Evolutionary conservation across 2,113 vertebrate species (phyloP), one percentile per base, ranked within the genome.

Genomic region (Chauna torquata): DNA sequence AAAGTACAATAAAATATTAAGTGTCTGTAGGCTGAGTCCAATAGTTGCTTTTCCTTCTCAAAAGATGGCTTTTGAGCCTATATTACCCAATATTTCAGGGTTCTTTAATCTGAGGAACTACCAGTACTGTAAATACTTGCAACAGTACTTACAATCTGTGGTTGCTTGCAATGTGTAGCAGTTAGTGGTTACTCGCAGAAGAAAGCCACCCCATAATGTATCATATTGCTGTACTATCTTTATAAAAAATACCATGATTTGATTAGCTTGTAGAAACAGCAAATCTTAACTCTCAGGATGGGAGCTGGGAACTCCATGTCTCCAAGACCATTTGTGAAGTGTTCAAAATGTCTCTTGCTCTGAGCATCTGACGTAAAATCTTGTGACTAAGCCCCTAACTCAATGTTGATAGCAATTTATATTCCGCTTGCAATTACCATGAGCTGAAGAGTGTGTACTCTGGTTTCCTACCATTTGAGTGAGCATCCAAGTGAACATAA

Each of bases 1-100:
- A 94, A 95, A 92, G 42, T 61, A 95, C 66, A 95, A 89, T 82
- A 91, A 96, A 92, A 77, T 44, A 65, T 76, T 78, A 95, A 88
- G 62, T 75, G 65, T 72, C 74, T 95, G 59, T 49, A 95, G 70
- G 28, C 50, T 47, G 59, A 84, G 59, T 74, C 42, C 38, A 82
- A 42, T 58, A 55, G 62, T 79, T 90, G 36, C 47, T 86, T 94
- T 90, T 88, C 62, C 72, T 88, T 92, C 75, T 91, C 78, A 91
- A 82, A 90, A 82, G 36, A 71, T 72, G 50, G 32, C n/a, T 95
- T 92, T 76, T 76, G 34, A 94, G 16, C 5, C 1, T 81, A 44
- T 62, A 23, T 40, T 38, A 52, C 68, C 72, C n/a, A 77, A 42
- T 94, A 93, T 81, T 94, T 92, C 54, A 95, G 20, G 25, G 34